These are phyloP conservation scores for Papilio polyxenes DNA, from an alignment of 1,140 invertebrate species.

Conservation along the genomic window DNA sequence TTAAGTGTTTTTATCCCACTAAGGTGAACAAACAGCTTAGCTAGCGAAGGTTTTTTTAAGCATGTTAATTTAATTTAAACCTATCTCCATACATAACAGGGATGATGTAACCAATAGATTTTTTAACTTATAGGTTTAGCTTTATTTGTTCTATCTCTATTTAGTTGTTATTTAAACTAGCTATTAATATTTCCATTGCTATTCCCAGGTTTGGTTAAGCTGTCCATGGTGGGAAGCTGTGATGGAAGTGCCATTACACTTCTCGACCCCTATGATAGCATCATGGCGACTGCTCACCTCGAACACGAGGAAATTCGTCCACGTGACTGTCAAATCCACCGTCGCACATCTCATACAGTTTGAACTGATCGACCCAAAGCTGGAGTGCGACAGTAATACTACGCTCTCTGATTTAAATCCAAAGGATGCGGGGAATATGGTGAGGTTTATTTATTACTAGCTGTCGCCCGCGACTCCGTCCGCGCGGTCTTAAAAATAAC, in stretches of 20 bases:
- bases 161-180: too few relatives aligned
- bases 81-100: too few relatives aligned
- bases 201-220: conserved; percentile 81
- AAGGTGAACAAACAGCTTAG: too few relatives aligned
- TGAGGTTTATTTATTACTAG: conserved; percentile 45
- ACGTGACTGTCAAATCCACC: conserved; percentile 87
- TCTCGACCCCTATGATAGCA: conserved; percentile 90
- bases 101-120: too few relatives aligned
- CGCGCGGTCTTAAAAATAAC: too few relatives aligned
- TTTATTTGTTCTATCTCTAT: too few relatives aligned
- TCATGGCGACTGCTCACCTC: conserved; percentile 91
- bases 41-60: too few relatives aligned
- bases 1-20: too few relatives aligned
- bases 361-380: conserved; percentile 81
- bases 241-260: conserved; percentile 86
- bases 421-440: conserved; percentile 62
- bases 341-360: conserved; percentile 82
- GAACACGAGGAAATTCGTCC: conserved; percentile 89
- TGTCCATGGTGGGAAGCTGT: conserved; percentile 88
- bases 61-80: too few relatives aligned
- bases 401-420: conserved; percentile 85
- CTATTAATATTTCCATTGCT: neutral
- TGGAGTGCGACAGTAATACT: conserved; percentile 81
- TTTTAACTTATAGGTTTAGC: too few relatives aligned
- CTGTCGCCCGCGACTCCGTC: too few relatives aligned